Evolutionary conservation across 2,888 invertebrate genomes (phyloP).

Genomic region (Calameuta pallipes): DNA sequence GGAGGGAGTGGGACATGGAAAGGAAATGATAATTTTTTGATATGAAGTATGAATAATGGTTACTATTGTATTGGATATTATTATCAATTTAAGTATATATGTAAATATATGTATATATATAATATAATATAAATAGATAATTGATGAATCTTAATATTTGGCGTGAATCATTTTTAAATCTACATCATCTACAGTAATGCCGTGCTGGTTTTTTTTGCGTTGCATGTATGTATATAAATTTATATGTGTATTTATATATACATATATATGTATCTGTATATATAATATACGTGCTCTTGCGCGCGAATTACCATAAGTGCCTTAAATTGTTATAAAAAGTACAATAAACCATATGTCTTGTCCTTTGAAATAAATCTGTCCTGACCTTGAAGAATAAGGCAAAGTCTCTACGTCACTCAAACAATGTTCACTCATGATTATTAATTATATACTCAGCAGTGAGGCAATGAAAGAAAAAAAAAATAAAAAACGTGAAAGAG

Average conservation of each 20-base stretch:
- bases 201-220: not conserved
- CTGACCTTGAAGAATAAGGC: not conserved
- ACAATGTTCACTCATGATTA: not conserved
- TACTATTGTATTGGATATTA: not conserved
- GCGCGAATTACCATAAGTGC: not conserved
- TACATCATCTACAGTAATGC: slow-evolving; percentile 26
- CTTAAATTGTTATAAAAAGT: not conserved
- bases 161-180: slow-evolving; percentile 53
- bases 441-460: not conserved
- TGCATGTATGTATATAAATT: not conserved
- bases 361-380: not conserved
- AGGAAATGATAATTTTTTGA: not conserved
- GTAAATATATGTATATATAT: slow-evolving; percentile 32
- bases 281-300: not conserved
- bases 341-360: not conserved
- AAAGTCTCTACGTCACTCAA: not conserved
- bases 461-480: not conserved
- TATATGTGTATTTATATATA: not conserved
- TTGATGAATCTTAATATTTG: slow-evolving; percentile 52
- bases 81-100: slow-evolving; percentile 25
- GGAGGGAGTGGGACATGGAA: not conserved
- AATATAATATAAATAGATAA: slow-evolving; percentile 48
- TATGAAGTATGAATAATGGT: not conserved
- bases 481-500: not conserved
- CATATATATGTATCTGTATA: not conserved